Conservation (phyloP, 1,140 invertebrate species). For the Bradynema listronoti region DNA sequence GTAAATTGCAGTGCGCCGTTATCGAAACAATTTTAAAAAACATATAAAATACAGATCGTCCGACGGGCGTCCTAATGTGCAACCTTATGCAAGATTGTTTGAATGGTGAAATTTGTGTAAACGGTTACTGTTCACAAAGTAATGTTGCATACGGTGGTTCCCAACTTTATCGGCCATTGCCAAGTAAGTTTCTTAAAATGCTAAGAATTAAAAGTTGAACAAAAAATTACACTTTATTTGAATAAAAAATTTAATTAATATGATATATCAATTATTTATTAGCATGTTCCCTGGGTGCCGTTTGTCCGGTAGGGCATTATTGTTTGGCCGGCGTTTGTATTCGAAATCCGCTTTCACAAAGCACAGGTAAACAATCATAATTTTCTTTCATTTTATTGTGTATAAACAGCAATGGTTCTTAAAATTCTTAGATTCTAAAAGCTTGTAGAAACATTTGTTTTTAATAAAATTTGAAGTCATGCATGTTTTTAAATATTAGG, state of each 20-base stretch:
- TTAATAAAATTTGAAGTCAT: no score
- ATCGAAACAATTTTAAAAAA: no score
- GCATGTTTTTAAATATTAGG: no score
- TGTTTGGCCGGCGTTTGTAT: conserved; percentile 34
- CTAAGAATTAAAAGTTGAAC: not conserved
- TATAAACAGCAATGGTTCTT: no score
- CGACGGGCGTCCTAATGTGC: conserved; percentile 35
- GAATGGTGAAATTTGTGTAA: conserved; percentile 56
- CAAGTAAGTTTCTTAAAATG: conserved; percentile 30
- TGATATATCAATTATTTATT: conserved; percentile 13
- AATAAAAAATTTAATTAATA: conserved; percentile 15
- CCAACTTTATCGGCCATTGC: conserved; percentile 20
- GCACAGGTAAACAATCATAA: conserved; percentile 18
- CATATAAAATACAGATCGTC: conserved; percentile 24
- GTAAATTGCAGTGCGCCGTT: no score
- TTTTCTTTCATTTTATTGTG: no score
- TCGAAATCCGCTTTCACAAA: conserved; percentile 31
- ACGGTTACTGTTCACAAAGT: conserved; percentile 51
- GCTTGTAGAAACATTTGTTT: no score
- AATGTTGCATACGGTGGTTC: conserved; percentile 51
- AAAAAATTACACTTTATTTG: conserved; percentile 7
- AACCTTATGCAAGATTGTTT: conserved; percentile 44
- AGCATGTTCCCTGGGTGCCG: conserved; percentile 41
- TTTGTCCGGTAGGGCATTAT: conserved; percentile 44
- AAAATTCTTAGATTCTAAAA: no score